Percentiles rank a stretch among this genome's conserved stretches.
Conservation (phyloP, 2,888 invertebrate species). For the Enchytraeus crypticus region DNA sequence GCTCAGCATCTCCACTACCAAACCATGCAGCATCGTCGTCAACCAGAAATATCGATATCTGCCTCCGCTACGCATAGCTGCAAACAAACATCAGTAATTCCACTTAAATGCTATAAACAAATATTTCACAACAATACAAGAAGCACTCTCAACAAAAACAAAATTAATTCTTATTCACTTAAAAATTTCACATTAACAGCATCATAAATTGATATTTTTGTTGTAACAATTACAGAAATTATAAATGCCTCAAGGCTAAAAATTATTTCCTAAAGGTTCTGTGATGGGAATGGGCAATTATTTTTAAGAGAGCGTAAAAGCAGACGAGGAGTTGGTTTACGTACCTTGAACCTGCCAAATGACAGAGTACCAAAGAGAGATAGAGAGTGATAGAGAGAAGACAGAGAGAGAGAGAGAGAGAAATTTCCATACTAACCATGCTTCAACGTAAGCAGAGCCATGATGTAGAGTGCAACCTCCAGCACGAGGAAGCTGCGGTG, state of each 20-base stretch:
- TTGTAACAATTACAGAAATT: too few relatives aligned
- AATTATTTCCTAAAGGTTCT: neutral
- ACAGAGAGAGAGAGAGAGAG: too few relatives aligned
- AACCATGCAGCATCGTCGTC: constrained; percentile 63
- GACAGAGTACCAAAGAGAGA: too few relatives aligned
- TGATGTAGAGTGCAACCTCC: constrained; percentile 58
- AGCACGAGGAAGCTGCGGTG: constrained; percentile 59
- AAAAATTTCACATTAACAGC: too few relatives aligned
- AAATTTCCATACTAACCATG: constrained; percentile 55
- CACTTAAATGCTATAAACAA: neutral
- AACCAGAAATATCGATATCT: constrained; percentile 69
- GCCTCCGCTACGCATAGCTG: constrained; percentile 64
- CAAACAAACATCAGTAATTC: constrained; percentile 14
- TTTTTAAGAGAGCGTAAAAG: too few relatives aligned
- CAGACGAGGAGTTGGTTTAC: too few relatives aligned
- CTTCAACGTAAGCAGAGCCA: constrained; percentile 59
- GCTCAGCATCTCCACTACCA: constrained; percentile 63
- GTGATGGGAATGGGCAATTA: neutral
- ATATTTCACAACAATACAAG: neutral
- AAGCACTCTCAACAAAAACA: too few relatives aligned
- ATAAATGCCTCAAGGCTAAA: too few relatives aligned
- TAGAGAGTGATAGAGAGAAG: too few relatives aligned
- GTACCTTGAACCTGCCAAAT: too few relatives aligned
- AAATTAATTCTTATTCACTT: too few relatives aligned
- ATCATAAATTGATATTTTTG: too few relatives aligned